Evolutionary conservation across 2,113 vertebrate species (phyloP), one percentile per base, ranked within the genome.

Genomic region (Pachypanchax playfairii): DNA sequence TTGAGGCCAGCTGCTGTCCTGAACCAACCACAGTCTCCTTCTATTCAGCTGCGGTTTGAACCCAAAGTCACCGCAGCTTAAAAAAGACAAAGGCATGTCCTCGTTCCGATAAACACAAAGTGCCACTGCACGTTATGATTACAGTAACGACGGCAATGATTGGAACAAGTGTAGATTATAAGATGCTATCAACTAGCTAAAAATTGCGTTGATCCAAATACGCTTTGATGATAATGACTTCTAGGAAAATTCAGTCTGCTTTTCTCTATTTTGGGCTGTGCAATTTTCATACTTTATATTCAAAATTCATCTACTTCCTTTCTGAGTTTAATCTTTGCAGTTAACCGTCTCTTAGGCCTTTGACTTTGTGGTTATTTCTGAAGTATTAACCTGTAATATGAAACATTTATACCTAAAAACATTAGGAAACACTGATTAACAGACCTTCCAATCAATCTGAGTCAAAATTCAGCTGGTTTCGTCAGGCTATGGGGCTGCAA

Each of bases 11-110:
- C 48, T 41, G 59, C 68, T 84, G 54, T 63, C 29, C 47, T 29
- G 3, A 49, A 65, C 9, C 15, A 50, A 84, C 80, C 84, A 48
- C 85, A 86, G 73, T 24, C 82, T 80, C 71, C 68, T 68, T 73
- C 50, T 59, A 46, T 62, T 64, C 66, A 54, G 22, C 65, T 70
- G 76, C 53, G 81, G 77, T 73, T 80, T 71, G 53, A 17, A 52
- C 69, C 81, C 85, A 68, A 66, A 86, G 81, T 70, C 82, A 84
- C 85, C 61, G 22, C 78, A 83, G 79, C 87, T 75, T 78, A 75
- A 87, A 90, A 88, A 87, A 90, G 82, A 83, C 74, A 84, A 77
- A 73, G 71, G 74, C 84, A 76, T 65, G 78, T 57, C 76, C 57
- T 65, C 28, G 1, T 28, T 72, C 36, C 33, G 57, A 68, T 22